Evolutionary conservation across 30 jellyfish, hydroid and myxozoan species (phyloP), one percentile per base, ranked within the genome.

Genomic region (Hydractinia echinata): DNA sequence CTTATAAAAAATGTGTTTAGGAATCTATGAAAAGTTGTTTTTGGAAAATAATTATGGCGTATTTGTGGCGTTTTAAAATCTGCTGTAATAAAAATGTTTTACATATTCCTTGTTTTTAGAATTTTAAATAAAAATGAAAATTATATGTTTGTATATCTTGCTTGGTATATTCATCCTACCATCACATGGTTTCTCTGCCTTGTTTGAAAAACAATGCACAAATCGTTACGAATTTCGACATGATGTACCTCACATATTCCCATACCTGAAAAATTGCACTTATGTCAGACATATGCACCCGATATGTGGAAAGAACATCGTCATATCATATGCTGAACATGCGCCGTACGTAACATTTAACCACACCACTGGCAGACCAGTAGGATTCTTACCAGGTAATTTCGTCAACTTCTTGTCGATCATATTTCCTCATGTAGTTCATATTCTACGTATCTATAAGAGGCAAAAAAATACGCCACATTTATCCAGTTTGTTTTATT

Each of bases 181-280:
- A 30, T 30, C 44, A 30, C 44, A 30, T 30, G 2, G 44, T 30
- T 30, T 30, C 44, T 30, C 44, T 30, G 44, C 44, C 44, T 30
- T 30, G 44, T 30, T 30, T 30, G 44, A 30, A 30, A 30, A 30
- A 30, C 44, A 71, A 20, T 71, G 81, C 51, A 71, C 55, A 48
- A 71, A 71, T 15, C 81, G 81, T 19, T 71, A 19, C 68, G 81
- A 71, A 71, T 19, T 20, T 71, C 81, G 81, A 6, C 81, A 71
- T 50, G 61, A 20, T 9, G 7, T 71, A 8, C 10, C 7, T 20
- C 15, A 30, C 39, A 71, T 20, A 8, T 9, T 71, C 2, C 81
- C 81, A 3, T 8, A 71, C 55, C 51, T 30, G 81, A 8, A 15
- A 71, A 71, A 71, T 6, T 71, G 81, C 61, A 71, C 81, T 8